Percentiles rank a stretch among this genome's conserved stretches.
These are phyloP conservation scores for Montipora capricornis DNA, from an alignment of 64 coral and sea anemone species.

Conservation along the genomic window DNA sequence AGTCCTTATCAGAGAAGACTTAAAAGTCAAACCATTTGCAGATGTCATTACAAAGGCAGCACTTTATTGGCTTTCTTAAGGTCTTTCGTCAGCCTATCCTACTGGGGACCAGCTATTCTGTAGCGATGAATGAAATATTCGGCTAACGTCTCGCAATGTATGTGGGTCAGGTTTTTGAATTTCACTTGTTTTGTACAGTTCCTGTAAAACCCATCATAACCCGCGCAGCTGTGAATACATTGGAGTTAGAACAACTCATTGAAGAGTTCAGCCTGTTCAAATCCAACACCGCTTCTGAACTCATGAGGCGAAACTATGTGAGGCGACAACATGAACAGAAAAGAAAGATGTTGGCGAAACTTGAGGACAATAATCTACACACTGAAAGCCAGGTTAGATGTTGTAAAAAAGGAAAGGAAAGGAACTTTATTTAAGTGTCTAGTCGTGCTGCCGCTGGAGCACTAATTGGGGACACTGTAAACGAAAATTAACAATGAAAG, in stretches of 20 bases:
- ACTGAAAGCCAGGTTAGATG: conserved; percentile 27
- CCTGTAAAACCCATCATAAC: conserved; percentile 74
- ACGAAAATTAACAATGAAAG: too few relatives aligned
- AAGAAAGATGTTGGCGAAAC: conserved; percentile 78
- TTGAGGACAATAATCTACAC: conserved; percentile 66
- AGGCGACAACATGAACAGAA: conserved; percentile 71
- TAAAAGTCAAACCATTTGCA: too few relatives aligned
- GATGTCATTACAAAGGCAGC: too few relatives aligned
- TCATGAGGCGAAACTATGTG: conserved; percentile 87
- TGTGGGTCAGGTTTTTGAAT: neutral
- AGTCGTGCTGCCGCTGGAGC: too few relatives aligned
- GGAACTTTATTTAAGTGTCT: too few relatives aligned
- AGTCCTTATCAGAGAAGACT: too few relatives aligned
- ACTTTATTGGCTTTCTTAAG: too few relatives aligned
- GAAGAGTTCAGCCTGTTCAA: conserved; percentile 82
- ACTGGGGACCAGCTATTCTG: too few relatives aligned
- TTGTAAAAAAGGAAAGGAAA: neutral
- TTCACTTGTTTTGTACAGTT: conserved; percentile 37
- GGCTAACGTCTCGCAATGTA: too few relatives aligned
- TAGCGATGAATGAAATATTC: too few relatives aligned
- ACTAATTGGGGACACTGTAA: too few relatives aligned
- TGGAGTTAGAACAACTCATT: conserved; percentile 74
- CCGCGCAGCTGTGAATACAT: conserved; percentile 72
- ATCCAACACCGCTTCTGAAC: conserved; percentile 77
- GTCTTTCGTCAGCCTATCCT: too few relatives aligned